Base-by-base conservation (phyloP, 2,797 vertebrate genomes). In the Novumbra hubbsi region DNA sequence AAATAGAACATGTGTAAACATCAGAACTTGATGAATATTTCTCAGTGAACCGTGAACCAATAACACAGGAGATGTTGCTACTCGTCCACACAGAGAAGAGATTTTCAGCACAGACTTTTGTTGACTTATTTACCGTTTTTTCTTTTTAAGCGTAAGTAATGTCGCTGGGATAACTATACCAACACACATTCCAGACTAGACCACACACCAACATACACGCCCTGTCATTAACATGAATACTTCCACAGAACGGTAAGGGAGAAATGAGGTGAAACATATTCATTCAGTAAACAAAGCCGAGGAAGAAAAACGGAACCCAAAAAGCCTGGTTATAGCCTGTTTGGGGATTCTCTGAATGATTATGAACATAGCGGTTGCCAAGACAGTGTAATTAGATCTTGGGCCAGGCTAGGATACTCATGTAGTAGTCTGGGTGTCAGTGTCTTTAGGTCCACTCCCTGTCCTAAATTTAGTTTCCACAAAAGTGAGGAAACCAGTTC, bases 121-220 rank as follows among this genome's bases (percentile, higher is more conserved):
- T 60, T 71, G 2, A 68, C 28, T 49, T 49, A 55, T 19, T 12
- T 5, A 72, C 24, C 65, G 64, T 27, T 52, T 67, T 34, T 66
- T 73, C 1, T 69, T 49, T 81, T 78, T 73, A 66, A 21, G 60
- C 63, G 57, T 73, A 77, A 72, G 48, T 63, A 72, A 34, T 14
- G 52, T 57, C 75, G 14, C 65, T 38, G 68, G 11, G 73, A 62
- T 80, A 79, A 84, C 82, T 79, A 82, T 41, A 80, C 17, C 30
- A 45, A 16, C 60, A 48, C 7, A 78, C 73, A 78, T 63, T 80
- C 77, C 72, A 76, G 70, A 49, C 38, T 30, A 69, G 80, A 78
- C 81, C 74, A 30, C 5, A 15, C 67, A 49, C 2, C 11, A 17
- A 77, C 64, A 73, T 28, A 67, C 70, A 75, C 68, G 60, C 72